These are phyloP conservation scores for Cyphomyrus plagiostoma DNA, from an alignment of 2,113 vertebrate genomes.

Conservation along the genomic window DNA sequence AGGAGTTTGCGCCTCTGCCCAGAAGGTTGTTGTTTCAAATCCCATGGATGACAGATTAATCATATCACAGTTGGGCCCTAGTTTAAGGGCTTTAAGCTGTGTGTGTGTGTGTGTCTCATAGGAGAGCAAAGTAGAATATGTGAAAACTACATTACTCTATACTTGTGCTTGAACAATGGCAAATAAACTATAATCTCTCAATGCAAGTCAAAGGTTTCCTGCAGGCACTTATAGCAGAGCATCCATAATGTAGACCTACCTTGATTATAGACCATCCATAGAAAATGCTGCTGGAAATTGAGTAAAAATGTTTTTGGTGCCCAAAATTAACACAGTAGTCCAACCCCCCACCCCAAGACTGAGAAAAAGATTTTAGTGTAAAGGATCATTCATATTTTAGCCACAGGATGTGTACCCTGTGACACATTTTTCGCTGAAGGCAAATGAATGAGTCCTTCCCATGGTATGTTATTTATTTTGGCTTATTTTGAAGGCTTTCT, in stretches of 20 bases:
- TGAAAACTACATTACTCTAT: background rate
- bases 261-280: background rate
- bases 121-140: background rate
- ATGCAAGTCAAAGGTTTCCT: background rate
- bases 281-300: background rate
- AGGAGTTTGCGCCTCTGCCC: background rate
- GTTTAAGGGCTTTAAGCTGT: background rate
- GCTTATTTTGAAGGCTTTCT: background rate
- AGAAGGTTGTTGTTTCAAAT: background rate
- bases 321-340: background rate
- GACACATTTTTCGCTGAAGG: background rate
- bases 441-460: background rate
- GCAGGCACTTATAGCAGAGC: background rate
- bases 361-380: background rate
- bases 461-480: background rate
- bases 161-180: background rate
- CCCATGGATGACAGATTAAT: background rate
- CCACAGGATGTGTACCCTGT: conserved; percentile 3
- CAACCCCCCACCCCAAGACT: no score
- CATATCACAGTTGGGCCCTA: background rate
- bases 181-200: background rate
- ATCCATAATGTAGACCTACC: background rate
- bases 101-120: background rate
- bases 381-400: conserved; percentile 6
- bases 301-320: background rate